Evolutionary conservation across 2,888 invertebrate genomes (phyloP).

Genomic region (Hanleya hanleyi): DNA sequence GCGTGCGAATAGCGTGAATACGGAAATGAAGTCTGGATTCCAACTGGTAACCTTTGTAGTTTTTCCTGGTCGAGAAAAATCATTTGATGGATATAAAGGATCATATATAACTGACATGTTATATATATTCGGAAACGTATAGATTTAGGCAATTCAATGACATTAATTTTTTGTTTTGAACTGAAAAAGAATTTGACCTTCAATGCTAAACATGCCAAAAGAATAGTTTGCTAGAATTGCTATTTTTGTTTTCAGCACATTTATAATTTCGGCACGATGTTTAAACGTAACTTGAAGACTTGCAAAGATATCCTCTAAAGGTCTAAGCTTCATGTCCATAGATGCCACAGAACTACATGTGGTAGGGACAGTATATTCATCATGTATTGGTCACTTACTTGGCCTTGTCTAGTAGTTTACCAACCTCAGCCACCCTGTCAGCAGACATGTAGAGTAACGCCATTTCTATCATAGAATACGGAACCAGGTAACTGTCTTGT

Average conservation of each 20-base stretch:
- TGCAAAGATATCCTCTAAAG: too few relatives aligned
- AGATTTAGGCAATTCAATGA: neutral
- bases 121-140: too few relatives aligned
- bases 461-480: slow-evolving; percentile 89
- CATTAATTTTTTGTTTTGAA: neutral
- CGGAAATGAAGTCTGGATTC: slow-evolving; percentile 93
- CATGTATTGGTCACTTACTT: slow-evolving; percentile 84
- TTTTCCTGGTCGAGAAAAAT: slow-evolving; percentile 80
- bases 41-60: slow-evolving; percentile 89
- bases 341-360: too few relatives aligned
- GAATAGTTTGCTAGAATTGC: too few relatives aligned
- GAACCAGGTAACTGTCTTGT: slow-evolving; percentile 88
- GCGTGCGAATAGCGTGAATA: slow-evolving; percentile 80
- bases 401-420: slow-evolving; percentile 84
- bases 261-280: too few relatives aligned
- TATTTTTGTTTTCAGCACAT: too few relatives aligned
- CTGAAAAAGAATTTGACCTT: neutral
- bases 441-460: slow-evolving; percentile 85
- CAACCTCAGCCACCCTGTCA: slow-evolving; percentile 81
- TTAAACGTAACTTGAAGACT: too few relatives aligned
- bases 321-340: too few relatives aligned
- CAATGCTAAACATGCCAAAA: too few relatives aligned
- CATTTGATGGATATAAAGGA: too few relatives aligned
- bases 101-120: too few relatives aligned
- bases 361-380: too few relatives aligned